phyloP scores from a whole-genome alignment of 2,888 invertebrate species.

The Leucophenga montana region DNA sequence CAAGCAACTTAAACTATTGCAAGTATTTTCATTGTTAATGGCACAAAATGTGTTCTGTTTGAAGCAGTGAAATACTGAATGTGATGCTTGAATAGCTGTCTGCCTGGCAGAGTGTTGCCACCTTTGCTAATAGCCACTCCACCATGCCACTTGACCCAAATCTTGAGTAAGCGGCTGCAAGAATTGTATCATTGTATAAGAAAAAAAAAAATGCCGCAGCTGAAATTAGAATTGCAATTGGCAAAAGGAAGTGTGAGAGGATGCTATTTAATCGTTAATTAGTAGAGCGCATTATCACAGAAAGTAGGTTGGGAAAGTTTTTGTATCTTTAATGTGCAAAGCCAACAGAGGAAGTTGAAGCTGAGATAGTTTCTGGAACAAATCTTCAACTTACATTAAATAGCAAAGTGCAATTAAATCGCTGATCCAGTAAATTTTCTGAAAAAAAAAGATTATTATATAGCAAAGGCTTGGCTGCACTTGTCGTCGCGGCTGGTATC shows the following conservation, averaged over 20 bases:
- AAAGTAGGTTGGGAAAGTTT: constrained; percentile 18
- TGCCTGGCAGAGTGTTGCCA: constrained; percentile 5
- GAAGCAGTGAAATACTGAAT: too few species aligned
- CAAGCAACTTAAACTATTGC: constrained; percentile 1
- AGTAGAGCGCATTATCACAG: neutral
- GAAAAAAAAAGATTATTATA: too few species aligned
- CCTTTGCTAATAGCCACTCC: constrained; percentile 3
- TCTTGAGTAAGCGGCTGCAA: neutral
- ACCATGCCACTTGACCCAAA: constrained; percentile 6
- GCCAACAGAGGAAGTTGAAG: too few species aligned
- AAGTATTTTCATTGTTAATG: constrained; percentile 24
- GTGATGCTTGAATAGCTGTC: too few species aligned
- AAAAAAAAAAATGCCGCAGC: neutral
- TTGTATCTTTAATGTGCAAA: too few species aligned
- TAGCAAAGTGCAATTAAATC: too few species aligned
- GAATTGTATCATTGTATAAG: constrained; percentile 14
- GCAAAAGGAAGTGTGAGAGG: neutral
- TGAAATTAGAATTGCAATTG: neutral
- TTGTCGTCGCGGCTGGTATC: neutral
- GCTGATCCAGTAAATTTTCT: neutral
- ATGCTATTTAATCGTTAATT: constrained; percentile 19
- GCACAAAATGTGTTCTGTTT: constrained; percentile 14
- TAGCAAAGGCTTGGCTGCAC: neutral
- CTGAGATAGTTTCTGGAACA: too few species aligned
- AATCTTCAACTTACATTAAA: too few species aligned